These are phyloP conservation scores for Eilema griseolum DNA, from an alignment of 2,888 invertebrate species.

Conservation along the genomic window DNA sequence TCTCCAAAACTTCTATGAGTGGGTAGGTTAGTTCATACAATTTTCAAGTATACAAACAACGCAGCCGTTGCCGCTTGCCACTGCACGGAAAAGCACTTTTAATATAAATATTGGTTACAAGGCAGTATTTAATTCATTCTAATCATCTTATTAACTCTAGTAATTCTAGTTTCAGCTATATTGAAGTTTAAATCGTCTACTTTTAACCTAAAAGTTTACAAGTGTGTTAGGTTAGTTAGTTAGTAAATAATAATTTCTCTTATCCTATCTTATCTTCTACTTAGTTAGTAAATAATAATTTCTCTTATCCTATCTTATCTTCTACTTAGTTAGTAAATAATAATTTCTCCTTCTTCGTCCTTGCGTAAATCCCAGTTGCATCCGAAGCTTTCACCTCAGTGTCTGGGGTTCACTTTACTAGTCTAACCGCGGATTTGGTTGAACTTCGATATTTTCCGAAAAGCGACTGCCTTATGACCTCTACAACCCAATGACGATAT, in stretches of 20 bases:
- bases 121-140: conserved; percentile 16
- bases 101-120: conserved; percentile 27
- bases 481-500: too few species aligned
- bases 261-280: neutral
- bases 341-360: too few species aligned
- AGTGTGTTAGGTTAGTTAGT: conserved; percentile 11
- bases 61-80: conserved; percentile 13
- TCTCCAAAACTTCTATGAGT: conserved; percentile 15
- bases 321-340: too few species aligned
- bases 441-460: too few species aligned
- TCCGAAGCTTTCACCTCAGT: too few species aligned
- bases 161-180: conserved; percentile 26
- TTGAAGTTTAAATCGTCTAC: conserved; percentile 35
- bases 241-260: conserved; percentile 12
- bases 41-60: conserved; percentile 15
- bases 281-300: too few species aligned
- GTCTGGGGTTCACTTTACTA: too few species aligned
- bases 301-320: too few species aligned
- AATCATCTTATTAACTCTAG: conserved; percentile 16
- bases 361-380: too few species aligned
- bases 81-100: conserved; percentile 22
- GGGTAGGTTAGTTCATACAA: conserved; percentile 18
- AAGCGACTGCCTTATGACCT: too few species aligned
- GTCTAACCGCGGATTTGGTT: too few species aligned
- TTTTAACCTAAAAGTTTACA: conserved; percentile 22